These are phyloP conservation scores for Poeciliopsis occidentalis DNA, from an alignment of 2,113 vertebrate species.

Conservation along the genomic window DNA sequence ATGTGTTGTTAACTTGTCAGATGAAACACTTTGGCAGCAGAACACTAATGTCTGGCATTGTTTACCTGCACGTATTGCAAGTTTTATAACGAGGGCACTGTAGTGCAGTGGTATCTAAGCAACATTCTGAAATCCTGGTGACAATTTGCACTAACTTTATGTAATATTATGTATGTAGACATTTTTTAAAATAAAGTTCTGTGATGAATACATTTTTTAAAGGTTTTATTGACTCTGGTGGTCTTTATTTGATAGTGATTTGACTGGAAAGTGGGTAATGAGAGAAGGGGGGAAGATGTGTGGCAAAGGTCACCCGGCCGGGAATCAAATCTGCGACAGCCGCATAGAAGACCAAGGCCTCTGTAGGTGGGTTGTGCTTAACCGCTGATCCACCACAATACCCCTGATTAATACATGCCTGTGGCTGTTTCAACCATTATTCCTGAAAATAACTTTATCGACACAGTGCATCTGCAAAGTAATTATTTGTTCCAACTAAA, in stretches of 20 bases:
- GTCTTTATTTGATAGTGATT: too few relatives aligned
- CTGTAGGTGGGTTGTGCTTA: too few relatives aligned
- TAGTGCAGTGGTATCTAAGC: constrained; percentile 7
- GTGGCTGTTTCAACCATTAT: background rate
- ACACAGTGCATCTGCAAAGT: too few relatives aligned
- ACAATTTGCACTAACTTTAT: constrained; percentile 62
- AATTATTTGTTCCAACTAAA: too few relatives aligned
- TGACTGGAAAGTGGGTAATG: too few relatives aligned
- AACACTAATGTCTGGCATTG: constrained; percentile 37
- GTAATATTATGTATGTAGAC: constrained; percentile 63
- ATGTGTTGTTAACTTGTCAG: constrained; percentile 28
- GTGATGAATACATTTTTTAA: background rate
- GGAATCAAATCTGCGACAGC: too few relatives aligned
- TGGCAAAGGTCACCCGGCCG: too few relatives aligned
- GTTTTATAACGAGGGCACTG: constrained; percentile 35
- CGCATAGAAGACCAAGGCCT: too few relatives aligned
- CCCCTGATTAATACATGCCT: background rate
- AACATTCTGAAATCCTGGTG: constrained; percentile 18
- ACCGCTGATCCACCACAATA: too few relatives aligned
- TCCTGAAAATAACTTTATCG: too few relatives aligned
- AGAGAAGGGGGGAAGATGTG: too few relatives aligned
- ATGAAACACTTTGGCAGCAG: constrained; percentile 10
- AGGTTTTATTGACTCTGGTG: too few relatives aligned
- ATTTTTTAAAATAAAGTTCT: constrained; percentile 76
- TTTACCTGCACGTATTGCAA: constrained; percentile 6